Evolutionary conservation across 2,888 invertebrate genomes (phyloP).

Genomic region (Pyrgus malvae): DNA sequence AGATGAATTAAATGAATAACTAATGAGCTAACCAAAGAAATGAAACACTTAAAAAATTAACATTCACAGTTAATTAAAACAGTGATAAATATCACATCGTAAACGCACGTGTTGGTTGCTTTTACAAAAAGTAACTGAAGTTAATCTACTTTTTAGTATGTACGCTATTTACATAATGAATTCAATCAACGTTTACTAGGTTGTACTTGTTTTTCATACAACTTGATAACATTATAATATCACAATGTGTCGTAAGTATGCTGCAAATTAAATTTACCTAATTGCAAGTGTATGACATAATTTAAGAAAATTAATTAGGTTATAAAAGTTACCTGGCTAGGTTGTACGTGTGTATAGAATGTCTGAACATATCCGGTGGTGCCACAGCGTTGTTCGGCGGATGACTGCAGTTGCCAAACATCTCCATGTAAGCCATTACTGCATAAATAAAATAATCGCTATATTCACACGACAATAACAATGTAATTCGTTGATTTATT

Average conservation of each 20-base stretch:
- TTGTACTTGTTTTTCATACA: conserved; percentile 3
- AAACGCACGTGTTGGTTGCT: conserved; percentile 4
- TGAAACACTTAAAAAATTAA: no score
- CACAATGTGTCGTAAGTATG: conserved; percentile 7
- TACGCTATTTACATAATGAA: conserved; percentile 17
- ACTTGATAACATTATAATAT: conserved; percentile 7
- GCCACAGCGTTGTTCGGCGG: conserved; percentile 82
- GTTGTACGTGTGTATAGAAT: conserved; percentile 92
- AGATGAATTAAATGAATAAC: no score
- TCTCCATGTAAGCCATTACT: conserved; percentile 98
- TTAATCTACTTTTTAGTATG: conserved; percentile 3
- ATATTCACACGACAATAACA: conserved; percentile 1
- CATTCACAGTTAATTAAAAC: no score
- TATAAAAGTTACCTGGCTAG: conserved; percentile 60
- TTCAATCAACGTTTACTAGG: conserved; percentile 13
- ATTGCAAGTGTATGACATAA: background rate
- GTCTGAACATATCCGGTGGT: conserved; percentile 89
- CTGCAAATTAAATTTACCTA: conserved; percentile 1
- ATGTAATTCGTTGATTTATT: conserved; percentile 18
- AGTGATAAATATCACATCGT: no score
- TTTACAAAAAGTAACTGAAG: conserved; percentile 11
- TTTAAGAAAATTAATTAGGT: no score
- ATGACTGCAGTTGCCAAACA: conserved; percentile 93
- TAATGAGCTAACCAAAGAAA: no score
- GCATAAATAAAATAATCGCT: conserved; percentile 48